Evolutionary conservation across 2,797 vertebrate genomes (phyloP).

Genomic region (Capromys pilorides): DNA sequence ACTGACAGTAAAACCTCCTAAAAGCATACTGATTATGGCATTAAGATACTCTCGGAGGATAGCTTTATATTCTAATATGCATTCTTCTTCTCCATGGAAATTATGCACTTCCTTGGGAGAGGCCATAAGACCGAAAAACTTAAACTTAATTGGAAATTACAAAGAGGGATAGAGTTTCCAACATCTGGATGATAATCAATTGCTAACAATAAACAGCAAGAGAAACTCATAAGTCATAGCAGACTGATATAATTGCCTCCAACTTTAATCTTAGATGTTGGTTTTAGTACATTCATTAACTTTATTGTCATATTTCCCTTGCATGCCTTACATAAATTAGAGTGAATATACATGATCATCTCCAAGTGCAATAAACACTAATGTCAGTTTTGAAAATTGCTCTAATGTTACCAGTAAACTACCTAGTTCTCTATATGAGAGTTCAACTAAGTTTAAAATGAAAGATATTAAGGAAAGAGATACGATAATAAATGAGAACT

Average conservation of each 20-base stretch:
- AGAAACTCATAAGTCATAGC: slow-evolving; percentile 58
- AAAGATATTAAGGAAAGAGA: not conserved
- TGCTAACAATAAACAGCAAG: slow-evolving; percentile 60
- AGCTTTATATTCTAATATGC: not conserved
- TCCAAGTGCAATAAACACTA: slow-evolving; percentile 14
- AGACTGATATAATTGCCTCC: slow-evolving; percentile 45
- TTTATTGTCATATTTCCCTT: not conserved
- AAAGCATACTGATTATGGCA: not conserved
- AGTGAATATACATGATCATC: slow-evolving; percentile 20
- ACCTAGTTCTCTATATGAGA: not conserved
- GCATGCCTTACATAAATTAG: not conserved
- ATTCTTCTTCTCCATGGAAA: slow-evolving; percentile 33
- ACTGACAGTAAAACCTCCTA: not conserved
- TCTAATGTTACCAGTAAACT: not conserved
- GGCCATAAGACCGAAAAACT: slow-evolving; percentile 37
- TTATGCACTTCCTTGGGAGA: not conserved
- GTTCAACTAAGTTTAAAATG: not conserved
- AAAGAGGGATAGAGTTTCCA: slow-evolving; percentile 15
- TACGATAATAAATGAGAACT: not conserved
- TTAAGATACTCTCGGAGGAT: slow-evolving; percentile 29
- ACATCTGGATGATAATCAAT: slow-evolving; percentile 68
- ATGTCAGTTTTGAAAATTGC: not conserved
- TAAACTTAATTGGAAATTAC: slow-evolving; percentile 55
- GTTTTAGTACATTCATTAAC: slow-evolving; percentile 55
- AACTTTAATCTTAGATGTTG: slow-evolving; percentile 55